Base-by-base conservation (phyloP, 2,113 vertebrate species). In the Myrmophylax atrothorax region DNA sequence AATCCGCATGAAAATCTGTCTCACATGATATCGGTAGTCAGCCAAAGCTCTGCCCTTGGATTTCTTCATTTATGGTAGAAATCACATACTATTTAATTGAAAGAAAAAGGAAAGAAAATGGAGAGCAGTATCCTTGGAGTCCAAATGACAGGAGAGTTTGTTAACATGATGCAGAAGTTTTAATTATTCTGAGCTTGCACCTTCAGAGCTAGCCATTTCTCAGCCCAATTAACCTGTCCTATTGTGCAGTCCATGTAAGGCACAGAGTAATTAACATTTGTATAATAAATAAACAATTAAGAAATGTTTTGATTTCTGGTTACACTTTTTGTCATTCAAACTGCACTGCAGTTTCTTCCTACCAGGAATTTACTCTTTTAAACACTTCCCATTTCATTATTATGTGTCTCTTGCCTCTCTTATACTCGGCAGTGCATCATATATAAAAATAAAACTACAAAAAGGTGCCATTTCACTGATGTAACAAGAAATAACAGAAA, bases 201-300 rank as follows among this genome's bases (percentile, higher is more conserved):
- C 58, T 97, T 96, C 78, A 93, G 90, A 90, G 47, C 50, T 56
- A 84, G 47, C 62, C 87, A 83, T 90, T 93, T 95, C 87, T 90
- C 86, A 97, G 86, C 79, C 84, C 95, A 97, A 96, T 96, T 97
- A 97, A 96, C 90, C 68, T 96, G 90, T 79, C 75, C 59, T 64
- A 91, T 97, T 96, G 87, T 96, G 89, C 50, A 90, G 58, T 47
- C 35, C n/a, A 56, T 90, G 79, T 94, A 96, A 97, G 75, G 78
- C 13, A 37, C 37, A 75, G 94, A 18, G 74, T 88, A 97, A 97
- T 97, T 97, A 97, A 95, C 85, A 79, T 94, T 97, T 96, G 33
- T 72, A 49, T 29, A 14, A 80, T 89, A 96, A 93, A 94, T 70
- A 91, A 95, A 73, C 50, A 91, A 95, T 73, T 75, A 66, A 84